Evolutionary conservation across 30 jellyfish, hydroid and myxozoan genomes (phyloP).

Genomic region (Pseudorhiza aurosa): DNA sequence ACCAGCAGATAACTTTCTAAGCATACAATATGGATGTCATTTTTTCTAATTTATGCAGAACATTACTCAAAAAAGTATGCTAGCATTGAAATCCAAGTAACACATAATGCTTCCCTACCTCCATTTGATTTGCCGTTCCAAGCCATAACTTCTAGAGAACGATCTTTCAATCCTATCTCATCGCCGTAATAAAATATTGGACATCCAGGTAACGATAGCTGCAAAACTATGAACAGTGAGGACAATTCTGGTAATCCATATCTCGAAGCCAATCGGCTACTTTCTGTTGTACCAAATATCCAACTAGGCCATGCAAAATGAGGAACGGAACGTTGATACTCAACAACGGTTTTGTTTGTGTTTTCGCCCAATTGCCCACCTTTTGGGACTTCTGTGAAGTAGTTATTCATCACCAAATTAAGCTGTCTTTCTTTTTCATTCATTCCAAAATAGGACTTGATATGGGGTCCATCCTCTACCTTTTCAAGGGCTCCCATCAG

Average conservation of each 20-base stretch:
- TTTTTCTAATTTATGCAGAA: too few species aligned
- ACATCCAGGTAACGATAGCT: constrained; percentile 61
- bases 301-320: constrained; percentile 67
- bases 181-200: constrained; percentile 71
- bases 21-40: too few species aligned
- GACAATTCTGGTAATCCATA: background rate
- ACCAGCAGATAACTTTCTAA: too few species aligned
- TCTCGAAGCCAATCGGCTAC: constrained; percentile 22
- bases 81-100: too few species aligned
- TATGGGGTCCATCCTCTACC: constrained; percentile 1
- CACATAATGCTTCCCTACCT: constrained; percentile 52
- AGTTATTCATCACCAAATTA: constrained; percentile 49
- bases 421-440: constrained; percentile 34
- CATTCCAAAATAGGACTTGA: constrained; percentile 43
- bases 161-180: constrained; percentile 46
- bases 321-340: constrained; percentile 35
- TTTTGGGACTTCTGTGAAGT: constrained; percentile 24
- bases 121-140: constrained; percentile 53
- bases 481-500: constrained; percentile 52
- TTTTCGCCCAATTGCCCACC: background rate
- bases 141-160: constrained; percentile 39
- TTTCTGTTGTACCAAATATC: constrained; percentile 59
- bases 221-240: constrained; percentile 28
- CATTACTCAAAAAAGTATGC: too few species aligned
- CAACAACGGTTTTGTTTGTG: constrained; percentile 8